A percentile compares a stretch with the other conserved stretches of the same genome.
Conservation (phyloP, 1,140 invertebrate genomes). For the Drosophila sucinea region DNA sequence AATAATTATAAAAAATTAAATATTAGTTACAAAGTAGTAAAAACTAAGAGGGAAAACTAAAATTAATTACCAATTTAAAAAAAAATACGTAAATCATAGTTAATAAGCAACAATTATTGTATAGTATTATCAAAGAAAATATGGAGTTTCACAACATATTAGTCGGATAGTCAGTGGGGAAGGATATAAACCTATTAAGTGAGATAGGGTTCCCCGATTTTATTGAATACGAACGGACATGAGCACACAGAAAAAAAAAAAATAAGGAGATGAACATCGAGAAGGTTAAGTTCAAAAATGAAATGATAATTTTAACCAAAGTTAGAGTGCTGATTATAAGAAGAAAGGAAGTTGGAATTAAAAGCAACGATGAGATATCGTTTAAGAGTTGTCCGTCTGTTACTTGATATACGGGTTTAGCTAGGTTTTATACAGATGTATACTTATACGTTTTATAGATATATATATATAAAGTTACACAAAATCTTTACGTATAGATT, state of each 20-base stretch:
- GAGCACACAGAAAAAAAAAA: conserved; percentile 36
- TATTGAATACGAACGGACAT: conserved; percentile 23
- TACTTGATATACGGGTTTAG: conserved; percentile 36
- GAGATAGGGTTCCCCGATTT: conserved; percentile 10
- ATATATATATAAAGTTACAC: conserved; percentile 35
- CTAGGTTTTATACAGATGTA: conserved; percentile 29
- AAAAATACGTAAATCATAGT: conserved; percentile 59
- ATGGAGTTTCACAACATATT: conserved; percentile 15
- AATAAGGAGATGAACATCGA: conserved; percentile 42
- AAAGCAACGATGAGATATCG: conserved; percentile 31
- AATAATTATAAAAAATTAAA: conserved; percentile 25
- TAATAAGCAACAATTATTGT: conserved; percentile 60
- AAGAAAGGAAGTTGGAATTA: conserved; percentile 16
- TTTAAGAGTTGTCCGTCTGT: conserved; percentile 29
- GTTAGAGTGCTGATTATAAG: conserved; percentile 28
- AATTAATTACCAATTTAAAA: conserved; percentile 64
- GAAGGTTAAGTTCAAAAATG: conserved; percentile 29
- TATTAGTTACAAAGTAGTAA: conserved; percentile 61
- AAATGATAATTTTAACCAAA: conserved; percentile 29
- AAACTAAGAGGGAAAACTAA: conserved; percentile 50
- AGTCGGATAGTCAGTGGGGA: not conserved
- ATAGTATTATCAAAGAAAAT: conserved; percentile 50
- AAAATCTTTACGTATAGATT: conserved; percentile 55
- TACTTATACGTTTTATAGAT: conserved; percentile 28
- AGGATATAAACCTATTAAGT: conserved; percentile 16